These are phyloP conservation scores for Antheraea mylitta DNA, from an alignment of 1,140 invertebrate species.

Conservation along the genomic window DNA sequence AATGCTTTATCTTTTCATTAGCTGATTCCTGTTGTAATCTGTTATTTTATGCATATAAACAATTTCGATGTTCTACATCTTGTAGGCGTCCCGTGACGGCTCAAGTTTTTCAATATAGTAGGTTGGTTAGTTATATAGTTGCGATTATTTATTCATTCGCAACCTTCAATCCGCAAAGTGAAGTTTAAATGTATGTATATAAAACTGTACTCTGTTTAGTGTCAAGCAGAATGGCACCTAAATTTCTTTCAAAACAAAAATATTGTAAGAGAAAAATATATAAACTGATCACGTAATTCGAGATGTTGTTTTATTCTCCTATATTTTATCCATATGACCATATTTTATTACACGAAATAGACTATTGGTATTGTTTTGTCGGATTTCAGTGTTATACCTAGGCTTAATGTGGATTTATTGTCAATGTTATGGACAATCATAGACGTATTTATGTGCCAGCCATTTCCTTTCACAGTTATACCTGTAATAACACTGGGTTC, in stretches of 20 bases:
- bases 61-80: too few species aligned
- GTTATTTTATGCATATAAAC: too few species aligned
- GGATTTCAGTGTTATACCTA: not conserved
- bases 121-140: too few species aligned
- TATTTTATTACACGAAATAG: not conserved
- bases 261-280: slow-evolving; percentile 57
- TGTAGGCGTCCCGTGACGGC: too few species aligned
- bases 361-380: not conserved
- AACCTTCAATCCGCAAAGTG: slow-evolving; percentile 18
- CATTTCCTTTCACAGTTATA: not conserved
- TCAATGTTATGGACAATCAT: not conserved
- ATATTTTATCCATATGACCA: not conserved
- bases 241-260: slow-evolving; percentile 65
- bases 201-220: slow-evolving; percentile 57
- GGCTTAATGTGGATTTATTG: not conserved
- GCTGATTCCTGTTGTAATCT: too few species aligned
- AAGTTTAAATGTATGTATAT: slow-evolving; percentile 24
- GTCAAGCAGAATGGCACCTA: slow-evolving; percentile 57
- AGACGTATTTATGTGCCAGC: not conserved
- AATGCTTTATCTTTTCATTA: too few species aligned
- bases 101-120: too few species aligned
- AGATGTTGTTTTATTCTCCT: slow-evolving; percentile 20
- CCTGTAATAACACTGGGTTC: not conserved
- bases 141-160: not conserved
- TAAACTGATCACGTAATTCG: slow-evolving; percentile 64